phyloP scores from a whole-genome alignment of 2,113 vertebrate genomes.

The Glareola pratincola region DNA sequence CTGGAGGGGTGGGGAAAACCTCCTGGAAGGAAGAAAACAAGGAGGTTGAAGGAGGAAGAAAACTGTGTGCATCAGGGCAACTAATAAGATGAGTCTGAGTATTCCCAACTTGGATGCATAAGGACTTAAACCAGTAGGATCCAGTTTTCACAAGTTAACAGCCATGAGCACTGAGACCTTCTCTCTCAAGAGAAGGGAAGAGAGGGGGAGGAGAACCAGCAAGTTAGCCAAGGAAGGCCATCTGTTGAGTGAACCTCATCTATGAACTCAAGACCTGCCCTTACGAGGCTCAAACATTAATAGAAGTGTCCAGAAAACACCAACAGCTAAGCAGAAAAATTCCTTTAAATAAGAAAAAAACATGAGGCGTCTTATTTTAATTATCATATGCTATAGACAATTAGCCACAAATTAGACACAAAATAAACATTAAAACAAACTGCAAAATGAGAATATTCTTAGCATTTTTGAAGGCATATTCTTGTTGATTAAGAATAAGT shows the following conservation, averaged over 20 bases:
- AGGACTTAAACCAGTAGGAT: constrained; percentile 16
- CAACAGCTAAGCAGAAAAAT: neutral
- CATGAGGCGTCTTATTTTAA: neutral
- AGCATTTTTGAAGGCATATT: neutral
- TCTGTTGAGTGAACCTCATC: constrained; percentile 39
- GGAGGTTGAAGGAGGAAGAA: neutral
- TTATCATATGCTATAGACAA: neutral
- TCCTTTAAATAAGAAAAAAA: neutral
- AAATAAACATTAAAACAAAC: neutral
- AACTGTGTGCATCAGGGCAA: neutral
- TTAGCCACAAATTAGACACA: neutral
- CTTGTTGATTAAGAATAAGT: neutral
- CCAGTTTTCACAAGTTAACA: constrained; percentile 50
- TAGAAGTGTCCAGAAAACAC: constrained; percentile 5
- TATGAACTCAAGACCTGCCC: constrained; percentile 35
- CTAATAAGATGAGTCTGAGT: neutral
- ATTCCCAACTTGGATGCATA: neutral
- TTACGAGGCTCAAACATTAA: constrained; percentile 1
- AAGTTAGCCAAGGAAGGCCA: constrained; percentile 48
- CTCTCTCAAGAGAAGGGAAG: neutral
- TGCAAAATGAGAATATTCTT: neutral
- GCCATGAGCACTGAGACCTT: neutral
- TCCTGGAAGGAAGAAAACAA: neutral
- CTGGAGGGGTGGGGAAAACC: neutral
- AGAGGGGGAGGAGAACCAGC: constrained; percentile 35